Evolutionary conservation across 2,888 invertebrate species (phyloP), one percentile per base, ranked within the genome.

Genomic region (Athetis lepigone): DNA sequence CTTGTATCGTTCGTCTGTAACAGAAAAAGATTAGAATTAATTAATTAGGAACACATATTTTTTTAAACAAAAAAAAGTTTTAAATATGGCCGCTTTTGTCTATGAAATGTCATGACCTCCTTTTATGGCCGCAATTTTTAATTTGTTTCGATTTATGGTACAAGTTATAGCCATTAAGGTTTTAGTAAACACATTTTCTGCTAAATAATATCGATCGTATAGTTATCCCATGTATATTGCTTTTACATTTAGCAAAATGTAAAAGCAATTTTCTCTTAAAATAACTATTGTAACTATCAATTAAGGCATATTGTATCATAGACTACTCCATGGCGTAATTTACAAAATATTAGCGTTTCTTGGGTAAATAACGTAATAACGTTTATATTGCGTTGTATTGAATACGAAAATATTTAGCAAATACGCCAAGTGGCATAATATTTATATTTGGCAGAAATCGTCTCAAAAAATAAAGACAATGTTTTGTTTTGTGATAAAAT

Each of bases 1-100:
- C 70, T 96, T 95, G 91, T 97, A 98, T 80, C 97, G 95, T 87
- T 98, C 97, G 88, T 98, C 98, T 96, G 96, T 72, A 96, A 96
- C 88, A 89, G 84, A 88, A 85, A 89, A 82, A 71, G 0, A 72
- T 11, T 19, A 0, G 0, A 36, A 46, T 1, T 13, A 11, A 29
- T 75, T 57, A 75, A n/a, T 16, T 18, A 39, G 33, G 7, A 39
- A 0, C 21, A 8, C 0, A 6, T 11, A 8, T 16, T 18, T 21
- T n/a, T n/a, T n/a, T n/a, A n/a, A 8, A 3, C 0, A 0, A 4
- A 7, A 21, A n/a, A 19, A 49, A 25, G 3, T 25, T 4, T 25
- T 25, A 4, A 25, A 33, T 4, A 11, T 11, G 2, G 29, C 29
- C 4, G 33, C 13, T 2, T 1, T 33, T 33, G 13, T 33, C n/a